Percentiles rank a stretch among this genome's conserved stretches.
These are phyloP conservation scores for Oophaga pumilio DNA, from an alignment of 2,113 vertebrate species.

Conservation along the genomic window DNA sequence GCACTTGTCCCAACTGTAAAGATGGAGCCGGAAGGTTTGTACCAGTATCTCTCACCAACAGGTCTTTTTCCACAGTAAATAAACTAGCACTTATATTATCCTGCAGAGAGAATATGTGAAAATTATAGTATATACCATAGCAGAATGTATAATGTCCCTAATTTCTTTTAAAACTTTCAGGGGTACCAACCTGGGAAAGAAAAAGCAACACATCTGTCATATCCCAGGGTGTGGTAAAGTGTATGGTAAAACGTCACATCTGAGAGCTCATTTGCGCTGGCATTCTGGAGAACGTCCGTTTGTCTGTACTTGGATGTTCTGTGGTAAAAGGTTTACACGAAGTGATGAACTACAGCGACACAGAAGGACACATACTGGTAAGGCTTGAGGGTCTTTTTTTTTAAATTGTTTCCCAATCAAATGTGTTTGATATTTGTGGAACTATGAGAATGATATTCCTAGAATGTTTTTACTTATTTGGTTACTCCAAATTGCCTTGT, in stretches of 20 bases:
- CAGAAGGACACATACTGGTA: conserved; percentile 98
- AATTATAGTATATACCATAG: too few species aligned
- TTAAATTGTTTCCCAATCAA: background rate
- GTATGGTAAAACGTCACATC: conserved; percentile 96
- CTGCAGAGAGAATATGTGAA: too few species aligned
- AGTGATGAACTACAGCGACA: conserved; percentile 97
- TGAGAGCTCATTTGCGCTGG: conserved; percentile 98
- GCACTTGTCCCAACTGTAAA: conserved; percentile 98
- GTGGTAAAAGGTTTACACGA: conserved; percentile 97
- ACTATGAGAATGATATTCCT: background rate
- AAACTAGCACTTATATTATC: too few species aligned
- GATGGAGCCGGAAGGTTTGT: conserved; percentile 94
- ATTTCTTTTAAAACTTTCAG: conserved; percentile 69
- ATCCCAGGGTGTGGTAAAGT: conserved; percentile 97
- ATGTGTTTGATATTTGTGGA: background rate
- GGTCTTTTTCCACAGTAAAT: too few species aligned
- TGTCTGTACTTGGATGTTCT: conserved; percentile 98
- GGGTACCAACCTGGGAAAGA: conserved; percentile 92
- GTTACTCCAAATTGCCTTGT: too few species aligned
- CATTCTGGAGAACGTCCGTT: conserved; percentile 98
- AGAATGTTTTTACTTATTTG: too few species aligned
- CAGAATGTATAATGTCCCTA: background rate
- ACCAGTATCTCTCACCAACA: background rate
- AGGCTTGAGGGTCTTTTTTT: conserved; percentile 21
- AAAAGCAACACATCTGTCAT: conserved; percentile 98